phyloP scores from a whole-genome alignment of 2,888 invertebrate species.

The Ectemnius lituratus region DNA sequence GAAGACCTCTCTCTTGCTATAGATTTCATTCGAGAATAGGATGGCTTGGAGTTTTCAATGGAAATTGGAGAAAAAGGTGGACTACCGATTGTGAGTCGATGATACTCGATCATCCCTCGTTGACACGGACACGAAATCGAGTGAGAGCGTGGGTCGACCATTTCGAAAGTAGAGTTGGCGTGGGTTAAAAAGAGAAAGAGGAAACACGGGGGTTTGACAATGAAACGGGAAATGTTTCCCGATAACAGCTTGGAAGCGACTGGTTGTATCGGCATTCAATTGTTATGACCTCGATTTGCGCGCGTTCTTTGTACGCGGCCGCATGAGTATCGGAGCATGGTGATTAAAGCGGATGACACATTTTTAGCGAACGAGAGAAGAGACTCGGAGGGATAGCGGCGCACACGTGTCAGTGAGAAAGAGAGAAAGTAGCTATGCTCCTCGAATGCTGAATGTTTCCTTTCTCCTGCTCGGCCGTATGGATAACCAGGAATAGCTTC shows the following conservation, averaged over 20 bases:
- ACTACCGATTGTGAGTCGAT: too few species aligned
- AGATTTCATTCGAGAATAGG: too few species aligned
- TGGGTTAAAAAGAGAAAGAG: background rate
- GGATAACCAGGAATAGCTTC: background rate
- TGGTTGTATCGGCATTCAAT: slow-evolving; percentile 47
- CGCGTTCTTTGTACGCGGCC: slow-evolving; percentile 18
- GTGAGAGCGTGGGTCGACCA: too few species aligned
- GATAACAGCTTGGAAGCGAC: slow-evolving; percentile 37
- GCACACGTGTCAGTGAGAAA: too few species aligned
- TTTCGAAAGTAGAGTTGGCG: too few species aligned
- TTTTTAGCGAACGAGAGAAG: slow-evolving; percentile 5
- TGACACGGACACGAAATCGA: too few species aligned
- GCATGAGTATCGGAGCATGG: slow-evolving; percentile 11
- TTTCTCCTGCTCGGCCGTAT: background rate
- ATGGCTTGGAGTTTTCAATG: too few species aligned
- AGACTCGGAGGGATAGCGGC: background rate
- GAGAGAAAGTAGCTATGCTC: too few species aligned
- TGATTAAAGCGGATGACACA: slow-evolving; percentile 30
- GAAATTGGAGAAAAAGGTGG: too few species aligned
- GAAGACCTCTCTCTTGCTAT: too few species aligned
- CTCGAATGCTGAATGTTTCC: too few species aligned
- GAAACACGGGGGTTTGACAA: slow-evolving; percentile 20
- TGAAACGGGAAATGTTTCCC: slow-evolving; percentile 21
- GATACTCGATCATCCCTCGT: too few species aligned
- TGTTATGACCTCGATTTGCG: slow-evolving; percentile 41